A percentile compares a stretch with the other conserved stretches of the same genome.
phyloP scores from a whole-genome alignment of 2,797 vertebrate genomes.

The Channallabes apus region DNA sequence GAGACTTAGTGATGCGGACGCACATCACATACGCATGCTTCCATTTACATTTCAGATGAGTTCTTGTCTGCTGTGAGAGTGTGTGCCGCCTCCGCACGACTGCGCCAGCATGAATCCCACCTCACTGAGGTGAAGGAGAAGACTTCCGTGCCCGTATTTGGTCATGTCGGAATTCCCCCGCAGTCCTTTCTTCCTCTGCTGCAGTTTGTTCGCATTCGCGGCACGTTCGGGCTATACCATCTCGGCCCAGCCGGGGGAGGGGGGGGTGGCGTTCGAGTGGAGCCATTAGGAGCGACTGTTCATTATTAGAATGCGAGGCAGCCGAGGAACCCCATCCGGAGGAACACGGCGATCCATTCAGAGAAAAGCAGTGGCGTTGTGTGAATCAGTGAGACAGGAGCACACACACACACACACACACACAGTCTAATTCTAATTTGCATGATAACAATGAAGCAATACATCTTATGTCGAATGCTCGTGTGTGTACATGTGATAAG shows the following conservation, averaged over 20 bases:
- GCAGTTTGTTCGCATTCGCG: conserved; percentile 62
- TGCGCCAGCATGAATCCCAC: conserved; percentile 49
- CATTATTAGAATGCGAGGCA: conserved; percentile 21
- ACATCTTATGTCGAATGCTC: not conserved
- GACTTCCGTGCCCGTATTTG: conserved; percentile 66
- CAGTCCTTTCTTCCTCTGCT: conserved; percentile 53
- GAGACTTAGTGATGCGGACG: not conserved
- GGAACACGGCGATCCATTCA: conserved; percentile 49
- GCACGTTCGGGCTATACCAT: conserved; percentile 61
- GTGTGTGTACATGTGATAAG: not conserved
- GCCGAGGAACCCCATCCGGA: conserved; percentile 29
- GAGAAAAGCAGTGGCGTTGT: conserved; percentile 36
- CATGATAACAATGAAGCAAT: not conserved
- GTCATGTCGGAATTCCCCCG: conserved; percentile 68
- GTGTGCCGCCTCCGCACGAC: conserved; percentile 46
- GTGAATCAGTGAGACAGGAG: conserved; percentile 18
- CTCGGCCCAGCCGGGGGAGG: conserved; percentile 19
- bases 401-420: conserved; percentile 6
- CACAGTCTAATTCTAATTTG: conserved; percentile 24
- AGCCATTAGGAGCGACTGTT: conserved; percentile 4
- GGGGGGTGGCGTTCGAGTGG: not conserved
- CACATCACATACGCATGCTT: conserved; percentile 18
- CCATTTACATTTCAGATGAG: conserved; percentile 55
- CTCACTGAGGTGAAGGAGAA: conserved; percentile 35
- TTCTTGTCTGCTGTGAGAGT: conserved; percentile 19